Evolutionary conservation across 2,888 invertebrate genomes (phyloP), one percentile per base, ranked within the genome.

Genomic region (Pristionchus exspectatus): DNA sequence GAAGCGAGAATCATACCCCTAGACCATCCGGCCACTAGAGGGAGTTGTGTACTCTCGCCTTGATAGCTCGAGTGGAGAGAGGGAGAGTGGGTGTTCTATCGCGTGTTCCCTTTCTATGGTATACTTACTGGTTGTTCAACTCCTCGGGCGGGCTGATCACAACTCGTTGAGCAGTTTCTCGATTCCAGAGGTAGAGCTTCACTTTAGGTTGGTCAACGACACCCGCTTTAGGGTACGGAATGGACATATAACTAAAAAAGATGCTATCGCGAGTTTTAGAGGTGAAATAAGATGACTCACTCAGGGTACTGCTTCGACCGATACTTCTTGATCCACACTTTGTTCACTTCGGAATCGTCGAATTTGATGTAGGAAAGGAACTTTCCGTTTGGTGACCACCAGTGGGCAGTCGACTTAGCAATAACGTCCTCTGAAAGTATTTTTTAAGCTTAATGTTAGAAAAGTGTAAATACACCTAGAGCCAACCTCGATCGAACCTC

Each of bases 1-100:
- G 94, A 94, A 94, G 94, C 94, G 94, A 94, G 94, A 94, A 94
- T 94, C 94, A 94, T 93, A 94, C 94, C 93, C 89, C 93, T 93
- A 93, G 93, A 94, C 93, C 93, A 94, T 92, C 91, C 91, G 92
- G 93, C 93, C 93, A 88, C 92, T 92, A n/a, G 90, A n/a, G 21
- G 18, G 30, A 24, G 44, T 10, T n/a, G 87, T n/a, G 24, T 24
- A 18, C 59, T 44, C 87, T 44, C 56, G 56, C 74, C 27, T 27
- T 21, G 74, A 44, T 50, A 81, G 81, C 44, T 44, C 50, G 81
- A 50, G 81, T 44, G 87, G 56, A 30, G 87, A 54, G 66, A 38
- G 63, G n/a, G 69, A 72, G 69, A 27, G 72, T 2, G 85, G 3
- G 66, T 59, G 12, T 50, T 33, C 33, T 44, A 30, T 21, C 30